Percentiles rank a stretch among this genome's conserved stretches.
Conservation (phyloP, 2,888 invertebrate genomes). For the Petrophora chlorosata region DNA sequence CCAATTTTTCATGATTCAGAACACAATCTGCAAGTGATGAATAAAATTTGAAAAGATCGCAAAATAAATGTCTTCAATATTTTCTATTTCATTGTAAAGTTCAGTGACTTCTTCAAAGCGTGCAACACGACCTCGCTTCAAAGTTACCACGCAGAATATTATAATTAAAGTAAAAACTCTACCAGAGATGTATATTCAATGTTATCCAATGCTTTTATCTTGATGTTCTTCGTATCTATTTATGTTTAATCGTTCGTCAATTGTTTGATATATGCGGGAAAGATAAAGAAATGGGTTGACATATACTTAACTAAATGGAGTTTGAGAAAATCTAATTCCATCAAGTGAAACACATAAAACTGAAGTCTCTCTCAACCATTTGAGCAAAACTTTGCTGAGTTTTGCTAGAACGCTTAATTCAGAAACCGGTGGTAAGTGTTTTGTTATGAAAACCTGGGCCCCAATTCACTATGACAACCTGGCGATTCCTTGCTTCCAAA, state of each 20-base stretch:
- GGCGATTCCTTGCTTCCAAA: no score
- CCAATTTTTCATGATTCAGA: constrained; percentile 9
- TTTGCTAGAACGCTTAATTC: no score
- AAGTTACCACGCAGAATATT: background rate
- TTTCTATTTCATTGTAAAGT: constrained; percentile 11
- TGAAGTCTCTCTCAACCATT: no score
- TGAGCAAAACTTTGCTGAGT: no score
- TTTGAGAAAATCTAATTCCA: no score
- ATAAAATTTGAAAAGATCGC: constrained; percentile 17
- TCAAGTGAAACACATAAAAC: no score
- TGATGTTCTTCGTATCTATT: background rate
- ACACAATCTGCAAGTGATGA: constrained; percentile 11
- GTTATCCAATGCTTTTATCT: constrained; percentile 9
- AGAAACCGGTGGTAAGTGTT: no score
- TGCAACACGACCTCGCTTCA: background rate
- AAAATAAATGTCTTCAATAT: constrained; percentile 24
- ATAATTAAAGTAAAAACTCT: constrained; percentile 13
- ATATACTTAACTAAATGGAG: no score
- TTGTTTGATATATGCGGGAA: background rate
- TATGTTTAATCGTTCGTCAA: background rate
- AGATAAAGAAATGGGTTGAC: no score
- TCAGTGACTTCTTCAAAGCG: background rate
- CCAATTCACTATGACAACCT: no score
- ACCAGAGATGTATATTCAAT: no score
- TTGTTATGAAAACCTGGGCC: no score